Base-by-base conservation (phyloP, 53 echinoderm and acorn worm genomes). In the Paelopatides confundens region DNA sequence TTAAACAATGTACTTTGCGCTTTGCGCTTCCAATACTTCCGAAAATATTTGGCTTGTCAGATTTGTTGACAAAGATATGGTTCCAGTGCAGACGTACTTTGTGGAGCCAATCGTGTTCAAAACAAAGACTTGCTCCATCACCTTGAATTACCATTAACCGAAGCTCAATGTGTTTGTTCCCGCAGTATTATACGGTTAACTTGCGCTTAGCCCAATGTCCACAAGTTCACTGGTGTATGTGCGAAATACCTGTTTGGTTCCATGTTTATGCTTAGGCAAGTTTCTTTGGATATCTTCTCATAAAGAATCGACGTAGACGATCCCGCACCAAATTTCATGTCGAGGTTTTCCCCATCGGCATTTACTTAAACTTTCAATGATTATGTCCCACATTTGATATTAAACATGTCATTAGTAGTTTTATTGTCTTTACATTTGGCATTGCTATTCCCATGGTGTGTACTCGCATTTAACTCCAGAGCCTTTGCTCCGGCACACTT, bases 311-410 rank as follows among this genome's bases (percentile, higher is more conserved):
- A 71, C 34, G 34, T 53, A 2, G 85, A 30, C 13, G 89, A 70
- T 12, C 89, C 89, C 0, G 71, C 84, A 37, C 84, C 89, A 31
- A 84, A 21, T 71, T 89, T 36, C 74, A 89, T 89, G 21, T 49
- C 70, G 24, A 63, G 6, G 14, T 15, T 26, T 15, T 63, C 6
- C 14, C 28, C 24, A 28, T 63, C 4, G 17, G 14, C 14, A 8
- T 23, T 63, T 28, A 63, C 17, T 11, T 51, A 12, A 12, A 51
- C 52, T 17, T 11, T 51, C 52, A 51, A 17, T 11, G 52, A 17
- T 51, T 51, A 12, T 28, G 24, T 63, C 24, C 28, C 28, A 63
- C 14, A 8, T 7, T 26, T 31, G 26, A 67, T 12, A 24, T 67
- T 67, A 17, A 67, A 67, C 9, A 67, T 17, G 7, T 33, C 67